phyloP scores from a whole-genome alignment of 2,797 vertebrate species.

The Girardinus metallicus region DNA sequence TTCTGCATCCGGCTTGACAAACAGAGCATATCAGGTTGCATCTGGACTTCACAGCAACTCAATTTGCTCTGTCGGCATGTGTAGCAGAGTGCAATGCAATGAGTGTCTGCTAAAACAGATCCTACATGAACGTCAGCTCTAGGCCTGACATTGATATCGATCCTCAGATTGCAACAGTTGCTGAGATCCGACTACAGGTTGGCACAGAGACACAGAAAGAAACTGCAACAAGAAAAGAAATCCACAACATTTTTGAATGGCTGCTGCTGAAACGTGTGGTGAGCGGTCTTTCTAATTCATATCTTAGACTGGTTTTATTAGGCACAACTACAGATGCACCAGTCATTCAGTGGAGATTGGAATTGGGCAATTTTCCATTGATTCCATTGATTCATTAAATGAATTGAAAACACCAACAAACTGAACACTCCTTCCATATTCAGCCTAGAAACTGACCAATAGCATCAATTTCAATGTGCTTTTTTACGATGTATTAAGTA shows the following conservation, averaged over 20 bases:
- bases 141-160: slow-evolving; percentile 69
- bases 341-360: background rate
- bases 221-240: background rate
- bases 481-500: background rate
- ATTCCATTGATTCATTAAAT: background rate
- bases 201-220: slow-evolving; percentile 9
- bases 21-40: slow-evolving; percentile 43
- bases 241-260: background rate
- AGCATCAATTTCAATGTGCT: background rate
- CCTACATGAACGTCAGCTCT: slow-evolving; percentile 46
- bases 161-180: slow-evolving; percentile 54
- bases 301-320: background rate
- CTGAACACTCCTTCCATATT: background rate
- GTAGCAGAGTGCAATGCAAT: slow-evolving; percentile 60
- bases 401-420: background rate
- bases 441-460: background rate
- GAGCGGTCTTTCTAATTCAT: background rate
- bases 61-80: slow-evolving; percentile 52
- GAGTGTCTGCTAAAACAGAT: slow-evolving; percentile 47
- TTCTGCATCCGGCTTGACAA: slow-evolving; percentile 60
- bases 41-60: slow-evolving; percentile 72
- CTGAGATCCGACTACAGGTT: slow-evolving; percentile 30
- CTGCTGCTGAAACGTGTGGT: slow-evolving; percentile 7
- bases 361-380: background rate
- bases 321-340: background rate